phyloP scores from a whole-genome alignment of 1,140 invertebrate species.

The Calliopsis andreniformis region DNA sequence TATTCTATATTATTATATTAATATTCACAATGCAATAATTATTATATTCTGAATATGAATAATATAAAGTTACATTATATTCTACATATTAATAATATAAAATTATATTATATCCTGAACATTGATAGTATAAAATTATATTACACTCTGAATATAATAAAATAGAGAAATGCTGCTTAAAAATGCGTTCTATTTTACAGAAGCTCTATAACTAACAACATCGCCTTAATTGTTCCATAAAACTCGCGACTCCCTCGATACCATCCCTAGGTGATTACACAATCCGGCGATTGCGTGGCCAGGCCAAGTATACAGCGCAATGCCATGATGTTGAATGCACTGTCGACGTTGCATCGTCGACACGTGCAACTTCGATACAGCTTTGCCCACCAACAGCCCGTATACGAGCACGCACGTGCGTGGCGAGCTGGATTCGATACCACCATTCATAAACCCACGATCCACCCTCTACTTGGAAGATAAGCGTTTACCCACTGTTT shows the following conservation, averaged over 20 bases:
- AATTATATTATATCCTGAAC: too few relatives aligned
- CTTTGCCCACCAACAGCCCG: background rate
- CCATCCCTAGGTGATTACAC: conserved; percentile 8
- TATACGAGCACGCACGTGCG: conserved; percentile 16
- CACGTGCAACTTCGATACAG: conserved; percentile 15
- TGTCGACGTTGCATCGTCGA: conserved; percentile 2
- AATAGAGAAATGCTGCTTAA: too few relatives aligned
- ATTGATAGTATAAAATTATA: too few relatives aligned
- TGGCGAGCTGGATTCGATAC: background rate
- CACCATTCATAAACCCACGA: conserved; percentile 24
- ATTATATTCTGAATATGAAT: too few relatives aligned
- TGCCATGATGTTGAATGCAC: conserved; percentile 23
- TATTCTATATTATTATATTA: too few relatives aligned
- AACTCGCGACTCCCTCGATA: background rate
- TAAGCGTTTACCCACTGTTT: background rate
- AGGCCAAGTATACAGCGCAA: conserved; percentile 24
- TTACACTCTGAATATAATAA: too few relatives aligned
- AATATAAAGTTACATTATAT: too few relatives aligned
- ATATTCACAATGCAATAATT: too few relatives aligned
- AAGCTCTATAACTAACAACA: too few relatives aligned
- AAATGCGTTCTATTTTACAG: too few relatives aligned
- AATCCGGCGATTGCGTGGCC: conserved; percentile 21
- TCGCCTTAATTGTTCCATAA: background rate
- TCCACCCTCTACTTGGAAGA: background rate
- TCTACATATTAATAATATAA: too few relatives aligned